Conservation (phyloP, 2,113 vertebrate species). For the Paradoxurus hermaphroditus region DNA sequence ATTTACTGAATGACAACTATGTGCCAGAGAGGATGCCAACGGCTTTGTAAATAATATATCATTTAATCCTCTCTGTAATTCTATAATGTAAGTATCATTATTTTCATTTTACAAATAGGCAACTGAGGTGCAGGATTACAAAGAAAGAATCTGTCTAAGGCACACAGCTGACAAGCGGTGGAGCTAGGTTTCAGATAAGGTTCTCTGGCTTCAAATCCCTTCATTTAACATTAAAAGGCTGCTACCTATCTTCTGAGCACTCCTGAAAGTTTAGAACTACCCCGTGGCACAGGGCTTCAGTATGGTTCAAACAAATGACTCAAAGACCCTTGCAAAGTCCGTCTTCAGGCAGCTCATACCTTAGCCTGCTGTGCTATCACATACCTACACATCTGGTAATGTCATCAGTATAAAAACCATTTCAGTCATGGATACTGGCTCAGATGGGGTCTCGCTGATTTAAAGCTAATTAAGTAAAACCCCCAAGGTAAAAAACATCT, state of each 20-base stretch:
- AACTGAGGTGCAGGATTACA: not conserved
- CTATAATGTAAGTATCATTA: not conserved
- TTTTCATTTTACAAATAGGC: not conserved
- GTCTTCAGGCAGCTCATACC: not conserved
- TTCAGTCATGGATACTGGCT: not conserved
- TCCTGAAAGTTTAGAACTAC: not conserved
- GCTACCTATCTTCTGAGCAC: not conserved
- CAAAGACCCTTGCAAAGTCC: not conserved
- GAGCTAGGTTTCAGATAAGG: not conserved
- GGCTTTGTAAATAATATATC: not conserved
- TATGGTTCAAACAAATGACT: not conserved
- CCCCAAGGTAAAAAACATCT: not conserved
- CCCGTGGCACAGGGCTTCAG: fast-evolving
- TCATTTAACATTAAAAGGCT: not conserved
- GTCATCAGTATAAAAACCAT: not conserved
- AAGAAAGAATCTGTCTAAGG: not conserved
- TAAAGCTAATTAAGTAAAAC: not conserved
- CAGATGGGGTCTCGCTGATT: not conserved
- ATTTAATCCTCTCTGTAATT: not conserved
- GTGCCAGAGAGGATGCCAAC: not conserved
- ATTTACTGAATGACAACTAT: not conserved
- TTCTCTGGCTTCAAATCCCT: not conserved
- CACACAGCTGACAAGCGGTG: not conserved
- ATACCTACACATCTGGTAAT: not conserved
- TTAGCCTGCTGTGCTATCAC: not conserved